phyloP scores from a whole-genome alignment of 1,140 invertebrate genomes.

The Cardiocondyla obscurior region DNA sequence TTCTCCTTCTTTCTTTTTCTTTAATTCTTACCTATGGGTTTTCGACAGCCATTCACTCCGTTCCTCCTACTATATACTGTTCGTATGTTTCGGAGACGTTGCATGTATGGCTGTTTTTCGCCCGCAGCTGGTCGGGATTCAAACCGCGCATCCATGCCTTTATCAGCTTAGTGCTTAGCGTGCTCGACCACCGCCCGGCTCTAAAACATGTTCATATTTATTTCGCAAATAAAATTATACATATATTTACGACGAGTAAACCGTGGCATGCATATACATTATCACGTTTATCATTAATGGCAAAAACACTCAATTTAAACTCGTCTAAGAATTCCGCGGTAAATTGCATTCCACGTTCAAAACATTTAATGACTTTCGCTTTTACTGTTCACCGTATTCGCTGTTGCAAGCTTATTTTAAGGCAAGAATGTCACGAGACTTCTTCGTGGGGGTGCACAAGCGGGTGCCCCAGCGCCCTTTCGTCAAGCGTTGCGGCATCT shows the following conservation, averaged over 20 bases:
- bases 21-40: too few relatives aligned
- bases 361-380: slow-evolving; percentile 65
- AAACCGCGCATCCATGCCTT: too few relatives aligned
- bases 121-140: too few relatives aligned
- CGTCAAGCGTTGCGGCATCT: slow-evolving; percentile 52
- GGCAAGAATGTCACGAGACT: slow-evolving; percentile 53
- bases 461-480: slow-evolving; percentile 59
- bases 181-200: too few relatives aligned
- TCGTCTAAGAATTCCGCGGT: slow-evolving; percentile 48
- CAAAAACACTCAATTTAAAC: slow-evolving; percentile 52
- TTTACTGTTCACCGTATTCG: slow-evolving; percentile 35
- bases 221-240: neutral
- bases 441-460: neutral
- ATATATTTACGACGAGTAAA: slow-evolving; percentile 7
- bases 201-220: slow-evolving; percentile 22
- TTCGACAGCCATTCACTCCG: too few relatives aligned
- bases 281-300: neutral
- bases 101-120: too few relatives aligned
- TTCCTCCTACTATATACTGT: too few relatives aligned
- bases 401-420: slow-evolving; percentile 60
- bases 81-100: too few relatives aligned
- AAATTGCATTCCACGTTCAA: slow-evolving; percentile 64
- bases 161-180: too few relatives aligned
- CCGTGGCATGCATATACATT: slow-evolving; percentile 3
- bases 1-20: too few relatives aligned